A percentile compares a stretch with the other conserved stretches of the same genome.
phyloP scores from a whole-genome alignment of 2,113 vertebrate genomes.

The Austrofundulus limnaeus region DNA sequence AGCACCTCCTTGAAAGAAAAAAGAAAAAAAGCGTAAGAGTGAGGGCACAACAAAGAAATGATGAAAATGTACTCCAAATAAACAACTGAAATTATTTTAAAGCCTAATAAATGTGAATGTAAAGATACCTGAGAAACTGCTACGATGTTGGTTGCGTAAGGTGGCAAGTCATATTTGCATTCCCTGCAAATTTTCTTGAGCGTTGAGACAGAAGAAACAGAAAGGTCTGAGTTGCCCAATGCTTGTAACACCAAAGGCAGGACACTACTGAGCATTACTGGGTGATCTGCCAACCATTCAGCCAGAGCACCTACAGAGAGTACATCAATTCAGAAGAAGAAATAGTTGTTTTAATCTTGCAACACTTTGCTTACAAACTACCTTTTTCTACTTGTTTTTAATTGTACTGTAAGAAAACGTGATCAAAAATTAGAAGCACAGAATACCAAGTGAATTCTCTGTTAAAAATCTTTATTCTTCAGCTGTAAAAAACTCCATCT shows the following conservation, averaged over 20 bases:
- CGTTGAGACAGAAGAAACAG: conserved; percentile 96
- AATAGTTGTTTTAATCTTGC: background rate
- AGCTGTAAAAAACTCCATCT: too few relatives aligned
- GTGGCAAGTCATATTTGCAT: conserved; percentile 95
- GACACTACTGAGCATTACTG: conserved; percentile 97
- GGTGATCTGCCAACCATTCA: conserved; percentile 97
- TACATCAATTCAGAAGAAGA: conserved; percentile 7
- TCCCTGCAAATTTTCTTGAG: conserved; percentile 98
- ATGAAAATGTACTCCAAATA: background rate
- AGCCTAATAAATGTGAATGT: background rate
- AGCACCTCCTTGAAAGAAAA: conserved; percentile 87
- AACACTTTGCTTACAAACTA: background rate
- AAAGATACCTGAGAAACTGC: conserved; percentile 92
- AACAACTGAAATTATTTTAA: conserved; percentile 28
- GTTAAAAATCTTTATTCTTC: too few relatives aligned
- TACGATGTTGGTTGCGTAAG: conserved; percentile 95
- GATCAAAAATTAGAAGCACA: too few relatives aligned
- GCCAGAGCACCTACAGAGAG: conserved; percentile 87
- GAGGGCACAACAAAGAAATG: conserved; percentile 5
- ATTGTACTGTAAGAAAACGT: too few relatives aligned
- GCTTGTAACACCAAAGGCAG: conserved; percentile 95
- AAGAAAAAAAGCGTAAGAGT: conserved; percentile 22
- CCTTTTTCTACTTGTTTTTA: background rate
- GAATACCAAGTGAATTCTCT: too few relatives aligned
- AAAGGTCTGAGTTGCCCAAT: conserved; percentile 96